A percentile compares a stretch with the other conserved stretches of the same genome.
Evolutionary conservation across 2,888 invertebrate genomes (phyloP).

Genomic region (Drosophila paucipuncta): DNA sequence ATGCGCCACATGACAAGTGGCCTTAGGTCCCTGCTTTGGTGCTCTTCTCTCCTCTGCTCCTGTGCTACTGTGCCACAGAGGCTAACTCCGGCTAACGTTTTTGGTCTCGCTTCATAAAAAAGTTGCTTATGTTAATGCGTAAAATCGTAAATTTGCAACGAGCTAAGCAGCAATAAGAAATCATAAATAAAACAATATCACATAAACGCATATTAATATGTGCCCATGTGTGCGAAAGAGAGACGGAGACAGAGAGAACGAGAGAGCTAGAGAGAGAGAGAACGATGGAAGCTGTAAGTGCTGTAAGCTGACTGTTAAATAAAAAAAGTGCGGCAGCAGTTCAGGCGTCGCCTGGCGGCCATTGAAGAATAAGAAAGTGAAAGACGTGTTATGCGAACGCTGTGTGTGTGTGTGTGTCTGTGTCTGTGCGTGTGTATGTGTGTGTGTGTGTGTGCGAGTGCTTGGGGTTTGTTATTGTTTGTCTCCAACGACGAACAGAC

Average conservation of each 20-base stretch:
- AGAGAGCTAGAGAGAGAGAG: not conserved
- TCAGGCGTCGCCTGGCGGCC: slow-evolving; percentile 39
- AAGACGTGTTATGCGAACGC: slow-evolving; percentile 16
- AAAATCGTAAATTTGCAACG: slow-evolving; percentile 68
- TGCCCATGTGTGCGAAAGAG: not conserved
- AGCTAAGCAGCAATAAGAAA: slow-evolving; percentile 68
- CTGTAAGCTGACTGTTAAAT: slow-evolving; percentile 5
- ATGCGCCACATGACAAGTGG: slow-evolving; percentile 44
- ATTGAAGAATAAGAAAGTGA: slow-evolving; percentile 31
- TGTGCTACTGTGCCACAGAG: not conserved
- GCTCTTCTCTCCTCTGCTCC: not conserved
- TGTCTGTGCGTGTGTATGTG: not conserved
- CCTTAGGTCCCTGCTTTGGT: slow-evolving; percentile 8
- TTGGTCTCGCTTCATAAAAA: slow-evolving; percentile 46
- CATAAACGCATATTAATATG: slow-evolving; percentile 61
- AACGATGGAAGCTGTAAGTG: not conserved
- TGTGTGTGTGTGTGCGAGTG: slow-evolving; percentile 3
- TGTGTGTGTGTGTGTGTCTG: not conserved
- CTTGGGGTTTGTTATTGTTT: slow-evolving; percentile 24
- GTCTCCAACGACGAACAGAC: slow-evolving; percentile 43
- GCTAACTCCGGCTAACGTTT: slow-evolving; percentile 5
- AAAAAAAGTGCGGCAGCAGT: slow-evolving; percentile 42
- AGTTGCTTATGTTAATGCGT: slow-evolving; percentile 72
- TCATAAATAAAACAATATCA: slow-evolving; percentile 78
- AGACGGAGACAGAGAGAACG: not conserved